These are phyloP conservation scores for Neelides sp. DNA, from an alignment of 1,140 invertebrate genomes.

Conservation along the genomic window DNA sequence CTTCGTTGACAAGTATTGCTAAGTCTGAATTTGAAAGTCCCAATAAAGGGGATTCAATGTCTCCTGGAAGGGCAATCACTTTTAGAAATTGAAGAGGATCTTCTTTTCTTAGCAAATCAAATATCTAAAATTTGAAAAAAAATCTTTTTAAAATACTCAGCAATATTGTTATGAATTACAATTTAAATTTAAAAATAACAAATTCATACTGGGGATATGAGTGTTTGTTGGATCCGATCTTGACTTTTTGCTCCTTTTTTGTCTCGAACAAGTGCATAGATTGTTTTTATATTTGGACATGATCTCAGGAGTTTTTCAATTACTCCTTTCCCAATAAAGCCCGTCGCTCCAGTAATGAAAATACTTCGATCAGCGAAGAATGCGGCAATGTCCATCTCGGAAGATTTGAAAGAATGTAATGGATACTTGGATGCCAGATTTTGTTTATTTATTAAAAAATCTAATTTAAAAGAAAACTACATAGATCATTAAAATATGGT, in stretches of 20 bases:
- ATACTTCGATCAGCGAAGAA: too few relatives aligned
- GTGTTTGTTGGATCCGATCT: too few relatives aligned
- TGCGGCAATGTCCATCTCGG: too few relatives aligned
- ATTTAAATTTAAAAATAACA: too few relatives aligned
- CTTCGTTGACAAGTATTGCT: slow-evolving; percentile 49
- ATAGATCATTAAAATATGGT: too few relatives aligned
- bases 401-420: too few relatives aligned
- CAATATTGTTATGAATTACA: too few relatives aligned
- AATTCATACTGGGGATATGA: too few relatives aligned
- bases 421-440: too few relatives aligned
- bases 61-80: slow-evolving; percentile 73
- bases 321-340: slow-evolving; percentile 72
- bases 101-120: slow-evolving; percentile 61
- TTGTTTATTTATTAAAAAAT: too few relatives aligned
- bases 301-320: slow-evolving; percentile 68
- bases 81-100: slow-evolving; percentile 65
- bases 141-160: too few relatives aligned
- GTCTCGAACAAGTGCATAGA: slow-evolving; percentile 65
- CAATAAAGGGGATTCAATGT: slow-evolving; percentile 74
- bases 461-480: too few relatives aligned
- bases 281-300: slow-evolving; percentile 55
- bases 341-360: slow-evolving; percentile 67
- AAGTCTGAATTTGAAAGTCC: slow-evolving; percentile 72
- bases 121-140: slow-evolving; percentile 47
- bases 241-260: slow-evolving; percentile 51